Base-by-base conservation (phyloP, 2,113 vertebrate species). In the Lates calcarifer region DNA sequence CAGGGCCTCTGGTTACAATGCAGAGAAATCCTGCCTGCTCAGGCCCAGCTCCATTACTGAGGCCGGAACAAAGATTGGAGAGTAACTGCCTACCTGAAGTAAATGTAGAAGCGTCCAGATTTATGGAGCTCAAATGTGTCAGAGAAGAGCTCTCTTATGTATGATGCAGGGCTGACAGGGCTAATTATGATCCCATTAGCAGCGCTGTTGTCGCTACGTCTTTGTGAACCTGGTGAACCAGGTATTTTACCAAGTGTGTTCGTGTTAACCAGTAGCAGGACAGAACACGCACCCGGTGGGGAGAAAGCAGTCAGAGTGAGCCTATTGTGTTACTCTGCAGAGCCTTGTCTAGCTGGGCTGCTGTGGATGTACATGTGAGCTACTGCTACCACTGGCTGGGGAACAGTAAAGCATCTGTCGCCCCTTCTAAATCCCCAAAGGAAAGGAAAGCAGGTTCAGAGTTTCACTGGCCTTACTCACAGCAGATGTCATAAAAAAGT, bases 401-500 rank as follows among this genome's bases (percentile, higher is more conserved):
- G 66, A 84, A 85, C 62, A 75, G 64, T 68, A 78, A 75, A 87
- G 87, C 88, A 91, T 90, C 86, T 86, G 79, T 86, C 91, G 62
- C 56, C 74, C 53, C 88, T 74, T 91, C 79, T 74, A 73, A 74
- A 92, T 88, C 81, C 82, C 82, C 67, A 84, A 80, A 67, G 80
- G 93, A 87, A 91, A 88, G 92, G 92, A 92, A 95, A 94, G 74
- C 77, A 86, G 22, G 78, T 55, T 73, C 80, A 74, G 73, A 20
- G 60, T 70, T 79, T 93, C 78, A 76, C 77, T 64, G 24, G 61
- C 61, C 47, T 77, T 87, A 90, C 91, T 96, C 90, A 93, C 93
- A 91, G 76, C 90, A 77, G 87, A 95, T 94, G 83, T 89, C 94
- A 93, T 83, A 91, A 90, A 89, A 84, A 90, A 91, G 94, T 96